phyloP scores from a whole-genome alignment of 2,888 invertebrate species.

The Hoplodrina blanda region DNA sequence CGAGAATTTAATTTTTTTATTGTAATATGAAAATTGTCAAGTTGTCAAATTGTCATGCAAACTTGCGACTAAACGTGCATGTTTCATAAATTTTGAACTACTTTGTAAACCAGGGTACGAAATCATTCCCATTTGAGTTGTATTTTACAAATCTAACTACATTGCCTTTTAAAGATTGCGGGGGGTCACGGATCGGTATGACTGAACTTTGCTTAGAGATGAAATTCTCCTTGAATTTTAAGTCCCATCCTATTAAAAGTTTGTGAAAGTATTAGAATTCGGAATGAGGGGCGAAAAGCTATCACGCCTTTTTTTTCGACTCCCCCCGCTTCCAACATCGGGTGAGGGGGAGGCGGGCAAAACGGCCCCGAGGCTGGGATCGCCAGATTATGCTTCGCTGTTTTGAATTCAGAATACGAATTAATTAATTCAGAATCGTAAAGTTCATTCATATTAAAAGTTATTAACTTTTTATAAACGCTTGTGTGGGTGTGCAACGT shows the following conservation, averaged over 20 bases:
- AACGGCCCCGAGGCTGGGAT: slow-evolving; percentile 72
- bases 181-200: slow-evolving; percentile 59
- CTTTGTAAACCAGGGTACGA: background rate
- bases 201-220: slow-evolving; percentile 81
- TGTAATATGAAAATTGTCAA: background rate
- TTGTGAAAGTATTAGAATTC: slow-evolving; percentile 89
- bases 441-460: slow-evolving; percentile 75
- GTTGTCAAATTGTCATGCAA: background rate
- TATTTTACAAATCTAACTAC: slow-evolving; percentile 34
- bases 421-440: slow-evolving; percentile 77
- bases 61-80: background rate
- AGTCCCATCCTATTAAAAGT: slow-evolving; percentile 90
- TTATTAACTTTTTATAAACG: slow-evolving; percentile 73
- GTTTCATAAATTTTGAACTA: background rate
- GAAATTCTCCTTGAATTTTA: slow-evolving; percentile 87
- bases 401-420: slow-evolving; percentile 81
- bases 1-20: background rate
- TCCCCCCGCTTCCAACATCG: slow-evolving; percentile 73
- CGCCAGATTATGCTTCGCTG: slow-evolving; percentile 80
- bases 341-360: slow-evolving; percentile 66
- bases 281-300: slow-evolving; percentile 89
- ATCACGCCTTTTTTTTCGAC: slow-evolving; percentile 84
- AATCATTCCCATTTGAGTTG: background rate
- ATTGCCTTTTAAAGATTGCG: slow-evolving; percentile 44
- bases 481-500: slow-evolving; percentile 59